Conservation (phyloP, 2,113 vertebrate genomes). For the Phycodurus eques region DNA sequence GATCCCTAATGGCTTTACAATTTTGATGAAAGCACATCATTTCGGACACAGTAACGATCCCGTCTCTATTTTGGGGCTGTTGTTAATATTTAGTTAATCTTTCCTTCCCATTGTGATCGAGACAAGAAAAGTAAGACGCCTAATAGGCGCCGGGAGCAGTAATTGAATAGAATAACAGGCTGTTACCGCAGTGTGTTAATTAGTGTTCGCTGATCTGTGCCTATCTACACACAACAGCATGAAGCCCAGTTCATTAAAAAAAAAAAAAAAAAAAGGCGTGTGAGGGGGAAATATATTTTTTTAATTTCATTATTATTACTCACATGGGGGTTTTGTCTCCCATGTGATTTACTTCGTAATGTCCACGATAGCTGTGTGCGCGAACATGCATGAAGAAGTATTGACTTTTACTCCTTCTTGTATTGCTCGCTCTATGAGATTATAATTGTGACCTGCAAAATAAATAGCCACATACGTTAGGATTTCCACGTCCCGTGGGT, state of each 20-base stretch:
- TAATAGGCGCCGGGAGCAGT: conserved; percentile 62
- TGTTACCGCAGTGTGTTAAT: conserved; percentile 66
- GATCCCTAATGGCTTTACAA: background rate
- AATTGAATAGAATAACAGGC: conserved; percentile 68
- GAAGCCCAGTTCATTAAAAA: conserved; percentile 50
- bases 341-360: conserved; percentile 32
- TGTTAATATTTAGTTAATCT: conserved; percentile 27
- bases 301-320: conserved; percentile 41
- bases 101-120: conserved; percentile 36
- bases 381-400: conserved; percentile 5
- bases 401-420: conserved; percentile 10
- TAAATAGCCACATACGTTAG: conserved; percentile 6
- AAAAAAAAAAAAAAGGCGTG: conserved; percentile 38
- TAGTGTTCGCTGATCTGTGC: conserved; percentile 63
- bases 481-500: background rate
- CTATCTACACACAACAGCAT: conserved; percentile 69
- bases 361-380: conserved; percentile 8
- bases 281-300: conserved; percentile 37
- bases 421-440: conserved; percentile 5
- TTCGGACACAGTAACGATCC: background rate
- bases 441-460: conserved; percentile 5
- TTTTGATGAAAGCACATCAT: conserved; percentile 4
- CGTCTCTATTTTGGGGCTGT: conserved; percentile 13
- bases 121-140: conserved; percentile 50
- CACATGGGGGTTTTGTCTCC: conserved; percentile 24